These are phyloP conservation scores for Acrossocheilus fasciatus DNA, from an alignment of 2,797 vertebrate species.

Conservation along the genomic window DNA sequence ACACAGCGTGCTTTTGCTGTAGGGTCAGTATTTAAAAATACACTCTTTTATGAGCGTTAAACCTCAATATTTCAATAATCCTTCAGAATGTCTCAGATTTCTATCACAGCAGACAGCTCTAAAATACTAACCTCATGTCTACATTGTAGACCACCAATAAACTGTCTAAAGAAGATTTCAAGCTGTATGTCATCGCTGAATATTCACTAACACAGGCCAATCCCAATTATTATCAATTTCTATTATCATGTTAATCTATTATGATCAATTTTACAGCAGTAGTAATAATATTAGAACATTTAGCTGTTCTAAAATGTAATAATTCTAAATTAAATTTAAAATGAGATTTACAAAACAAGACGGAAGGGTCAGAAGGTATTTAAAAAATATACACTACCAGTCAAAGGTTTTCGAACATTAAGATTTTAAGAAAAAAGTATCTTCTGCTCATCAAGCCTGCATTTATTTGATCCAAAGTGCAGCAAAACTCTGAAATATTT, in stretches of 20 bases:
- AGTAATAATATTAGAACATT: background rate
- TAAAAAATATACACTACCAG: background rate
- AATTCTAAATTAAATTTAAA: background rate
- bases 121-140: conserved; percentile 2
- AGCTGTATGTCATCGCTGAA: background rate
- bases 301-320: background rate
- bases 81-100: conserved; percentile 22
- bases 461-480: no score
- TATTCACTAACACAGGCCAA: background rate
- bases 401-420: no score
- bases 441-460: no score
- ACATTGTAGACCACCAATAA: background rate
- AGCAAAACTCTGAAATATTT: background rate
- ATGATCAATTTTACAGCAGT: background rate
- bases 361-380: background rate
- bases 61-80: background rate
- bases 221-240: background rate
- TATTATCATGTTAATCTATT: background rate
- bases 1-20: background rate
- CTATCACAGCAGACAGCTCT: background rate
- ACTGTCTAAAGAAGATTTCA: background rate
- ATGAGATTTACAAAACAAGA: background rate
- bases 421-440: no score
- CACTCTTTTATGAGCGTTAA: background rate
- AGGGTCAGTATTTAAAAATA: conserved; percentile 13